phyloP scores from a whole-genome alignment of 2,113 vertebrate genomes.

The Buteo buteo region DNA sequence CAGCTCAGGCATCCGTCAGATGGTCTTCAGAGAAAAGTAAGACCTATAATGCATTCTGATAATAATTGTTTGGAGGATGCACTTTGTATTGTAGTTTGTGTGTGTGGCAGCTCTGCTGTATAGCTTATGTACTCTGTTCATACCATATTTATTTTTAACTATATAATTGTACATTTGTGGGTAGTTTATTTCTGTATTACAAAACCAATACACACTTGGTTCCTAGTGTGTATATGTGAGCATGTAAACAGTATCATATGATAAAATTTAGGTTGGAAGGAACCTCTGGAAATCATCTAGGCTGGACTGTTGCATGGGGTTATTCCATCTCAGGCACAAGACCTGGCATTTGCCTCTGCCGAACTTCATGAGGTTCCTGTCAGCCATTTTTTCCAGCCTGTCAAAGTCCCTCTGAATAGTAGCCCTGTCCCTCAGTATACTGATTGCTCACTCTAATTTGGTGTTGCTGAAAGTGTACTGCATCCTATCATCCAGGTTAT shows the following conservation, averaged over 20 bases:
- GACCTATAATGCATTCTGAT: background rate
- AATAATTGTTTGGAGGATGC: background rate
- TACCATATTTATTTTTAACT: background rate
- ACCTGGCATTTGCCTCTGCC: background rate
- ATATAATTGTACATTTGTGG: background rate
- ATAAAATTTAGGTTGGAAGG: background rate
- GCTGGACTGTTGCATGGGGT: background rate
- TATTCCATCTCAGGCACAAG: background rate
- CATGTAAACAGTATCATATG: background rate
- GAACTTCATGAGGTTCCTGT: background rate
- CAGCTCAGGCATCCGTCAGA: background rate
- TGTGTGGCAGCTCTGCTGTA: background rate
- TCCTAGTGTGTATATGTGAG: background rate
- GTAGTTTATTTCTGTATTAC: background rate
- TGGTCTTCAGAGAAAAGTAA: background rate
- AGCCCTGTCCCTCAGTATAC: background rate
- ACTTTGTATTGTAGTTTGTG: background rate
- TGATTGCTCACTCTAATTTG: background rate
- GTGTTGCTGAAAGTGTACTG: background rate
- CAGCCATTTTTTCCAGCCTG: background rate
- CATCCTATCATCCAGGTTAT: background rate
- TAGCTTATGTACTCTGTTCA: background rate
- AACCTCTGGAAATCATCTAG: background rate
- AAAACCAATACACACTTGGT: background rate
- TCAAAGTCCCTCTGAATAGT: background rate